Evolutionary conservation across 2,113 vertebrate genomes (phyloP).

Genomic region (Rhabdomys dilectus): DNA sequence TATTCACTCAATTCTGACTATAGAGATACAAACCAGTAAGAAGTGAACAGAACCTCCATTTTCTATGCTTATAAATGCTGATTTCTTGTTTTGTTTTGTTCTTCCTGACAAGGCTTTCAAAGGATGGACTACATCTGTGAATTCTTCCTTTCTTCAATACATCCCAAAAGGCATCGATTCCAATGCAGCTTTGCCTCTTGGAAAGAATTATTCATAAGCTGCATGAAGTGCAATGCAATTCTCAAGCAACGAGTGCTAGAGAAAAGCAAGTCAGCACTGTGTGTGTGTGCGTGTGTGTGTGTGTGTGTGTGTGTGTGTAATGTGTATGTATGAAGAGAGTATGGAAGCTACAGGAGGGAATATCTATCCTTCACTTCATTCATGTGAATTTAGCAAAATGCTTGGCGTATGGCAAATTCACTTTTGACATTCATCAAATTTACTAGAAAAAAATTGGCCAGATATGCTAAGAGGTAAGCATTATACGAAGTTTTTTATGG

Average conservation of each 20-base stretch:
- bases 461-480: not conserved
- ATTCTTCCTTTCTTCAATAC: not conserved
- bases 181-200: not conserved
- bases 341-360: fast-evolving
- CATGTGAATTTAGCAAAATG: not conserved
- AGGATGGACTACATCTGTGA: not conserved
- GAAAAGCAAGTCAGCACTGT: fast-evolving
- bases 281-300: not conserved
- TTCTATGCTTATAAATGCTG: not conserved
- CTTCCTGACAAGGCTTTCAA: not conserved
- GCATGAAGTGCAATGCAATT: no score
- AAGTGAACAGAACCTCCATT: not conserved
- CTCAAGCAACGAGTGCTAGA: not conserved
- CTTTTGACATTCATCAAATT: not conserved
- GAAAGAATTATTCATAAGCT: not conserved
- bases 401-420: not conserved
- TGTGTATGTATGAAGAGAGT: not conserved
- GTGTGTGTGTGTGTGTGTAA: no score
- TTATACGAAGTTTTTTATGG: not conserved
- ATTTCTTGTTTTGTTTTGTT: not conserved
- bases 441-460: not conserved
- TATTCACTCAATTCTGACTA: not conserved
- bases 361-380: no score
- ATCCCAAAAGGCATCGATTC: not conserved
- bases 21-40: not conserved